Evolutionary conservation across 1,140 invertebrate genomes (phyloP).

Genomic region (Plectrocnemia conspersa): DNA sequence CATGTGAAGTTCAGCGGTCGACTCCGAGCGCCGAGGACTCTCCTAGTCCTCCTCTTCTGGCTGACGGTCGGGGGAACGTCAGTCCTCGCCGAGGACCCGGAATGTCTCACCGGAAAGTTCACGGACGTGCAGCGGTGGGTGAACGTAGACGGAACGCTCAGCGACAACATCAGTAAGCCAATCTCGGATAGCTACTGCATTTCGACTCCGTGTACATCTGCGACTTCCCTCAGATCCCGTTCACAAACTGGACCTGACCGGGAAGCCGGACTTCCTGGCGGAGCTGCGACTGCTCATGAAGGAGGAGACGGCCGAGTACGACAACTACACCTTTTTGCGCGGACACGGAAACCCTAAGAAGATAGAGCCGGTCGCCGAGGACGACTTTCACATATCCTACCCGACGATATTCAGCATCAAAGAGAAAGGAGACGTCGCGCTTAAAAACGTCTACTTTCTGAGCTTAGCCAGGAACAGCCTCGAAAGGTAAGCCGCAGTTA

Average conservation of each 20-base stretch:
- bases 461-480: conserved; percentile 41
- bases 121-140: conserved; percentile 40
- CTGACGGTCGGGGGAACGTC: not conserved
- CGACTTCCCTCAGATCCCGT: conserved; percentile 19
- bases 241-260: conserved; percentile 37
- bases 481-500: conserved; percentile 37
- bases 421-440: not conserved
- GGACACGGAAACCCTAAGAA: not conserved
- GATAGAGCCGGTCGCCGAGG: not conserved
- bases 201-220: not conserved
- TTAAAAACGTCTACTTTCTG: conserved; percentile 36
- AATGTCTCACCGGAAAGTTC: conserved; percentile 44
- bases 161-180: conserved; percentile 25
- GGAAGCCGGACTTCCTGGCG: conserved; percentile 24
- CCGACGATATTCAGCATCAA: no score
- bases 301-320: no score
- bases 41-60: not conserved
- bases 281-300: conserved; percentile 33
- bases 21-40: not conserved
- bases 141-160: conserved; percentile 33
- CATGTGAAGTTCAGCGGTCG: no score
- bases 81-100: not conserved
- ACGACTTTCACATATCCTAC: no score
- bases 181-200: conserved; percentile 46
- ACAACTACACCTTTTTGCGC: no score